phyloP scores from a whole-genome alignment of 2,888 invertebrate genomes.

The Hedya salicella region DNA sequence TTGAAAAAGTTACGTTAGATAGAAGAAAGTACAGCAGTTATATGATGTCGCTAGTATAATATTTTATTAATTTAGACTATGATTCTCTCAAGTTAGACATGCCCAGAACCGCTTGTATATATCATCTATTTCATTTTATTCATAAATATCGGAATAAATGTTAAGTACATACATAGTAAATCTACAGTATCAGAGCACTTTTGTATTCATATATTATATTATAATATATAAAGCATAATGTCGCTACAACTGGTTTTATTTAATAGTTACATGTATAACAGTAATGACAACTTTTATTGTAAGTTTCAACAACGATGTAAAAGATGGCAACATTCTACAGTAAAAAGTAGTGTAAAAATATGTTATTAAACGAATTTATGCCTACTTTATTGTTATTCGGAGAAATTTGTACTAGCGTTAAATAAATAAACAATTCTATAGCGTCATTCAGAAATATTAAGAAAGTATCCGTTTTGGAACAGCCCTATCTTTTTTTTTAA shows the following conservation, averaged over 20 bases:
- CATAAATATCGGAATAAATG: constrained; percentile 68
- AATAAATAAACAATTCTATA: constrained; percentile 35
- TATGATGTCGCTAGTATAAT: neutral
- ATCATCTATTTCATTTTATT: constrained; percentile 51
- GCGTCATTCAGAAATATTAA: constrained; percentile 17
- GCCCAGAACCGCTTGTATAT: constrained; percentile 49
- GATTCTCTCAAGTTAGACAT: constrained; percentile 43
- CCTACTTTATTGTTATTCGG: constrained; percentile 40
- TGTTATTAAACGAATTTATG: constrained; percentile 40
- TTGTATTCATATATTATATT: constrained; percentile 54
- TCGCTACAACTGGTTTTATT: constrained; percentile 52
- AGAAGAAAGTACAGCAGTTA: neutral
- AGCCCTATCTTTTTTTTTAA: neutral
- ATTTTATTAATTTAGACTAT: constrained; percentile 8
- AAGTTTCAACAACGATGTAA: constrained; percentile 57
- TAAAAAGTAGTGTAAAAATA: constrained; percentile 48
- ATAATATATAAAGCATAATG: constrained; percentile 58
- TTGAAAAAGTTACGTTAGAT: constrained; percentile 5
- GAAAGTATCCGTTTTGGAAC: constrained; percentile 18
- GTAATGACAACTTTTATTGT: constrained; percentile 60
- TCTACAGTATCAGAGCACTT: constrained; percentile 74
- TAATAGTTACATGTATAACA: constrained; percentile 56
- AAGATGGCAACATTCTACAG: constrained; percentile 58
- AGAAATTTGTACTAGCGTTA: constrained; percentile 44
- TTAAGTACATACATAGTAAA: constrained; percentile 80